These are phyloP conservation scores for Triplophysa rosa DNA, from an alignment of 2,113 vertebrate species.

Conservation along the genomic window DNA sequence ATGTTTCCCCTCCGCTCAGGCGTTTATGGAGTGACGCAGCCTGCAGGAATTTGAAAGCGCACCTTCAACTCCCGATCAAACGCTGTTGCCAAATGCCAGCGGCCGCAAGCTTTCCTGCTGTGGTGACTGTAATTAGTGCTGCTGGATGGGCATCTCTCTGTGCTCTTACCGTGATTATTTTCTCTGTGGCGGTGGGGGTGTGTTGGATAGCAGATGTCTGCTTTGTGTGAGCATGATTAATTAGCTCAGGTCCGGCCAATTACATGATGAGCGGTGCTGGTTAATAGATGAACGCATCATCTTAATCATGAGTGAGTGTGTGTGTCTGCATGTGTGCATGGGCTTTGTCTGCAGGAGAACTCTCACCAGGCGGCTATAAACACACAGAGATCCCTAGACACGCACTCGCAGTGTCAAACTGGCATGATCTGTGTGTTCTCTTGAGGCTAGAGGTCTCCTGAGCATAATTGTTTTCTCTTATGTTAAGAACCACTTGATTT, in stretches of 20 bases:
- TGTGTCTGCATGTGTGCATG: neutral
- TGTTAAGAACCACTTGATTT: slow-evolving; percentile 45
- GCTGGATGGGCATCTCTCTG: neutral
- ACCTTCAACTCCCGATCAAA: slow-evolving; percentile 31
- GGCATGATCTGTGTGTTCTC: neutral
- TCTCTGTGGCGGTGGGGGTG: slow-evolving; percentile 13
- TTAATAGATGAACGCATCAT: slow-evolving; percentile 31
- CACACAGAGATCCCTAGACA: slow-evolving; percentile 43
- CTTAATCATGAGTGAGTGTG: slow-evolving; percentile 42
- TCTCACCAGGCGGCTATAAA: slow-evolving; percentile 58
- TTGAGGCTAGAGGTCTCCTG: slow-evolving; percentile 28
- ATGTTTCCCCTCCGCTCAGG: slow-evolving; percentile 3
- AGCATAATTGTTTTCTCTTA: slow-evolving; percentile 29
- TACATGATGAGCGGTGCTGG: slow-evolving; percentile 49
- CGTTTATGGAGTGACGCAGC: neutral
- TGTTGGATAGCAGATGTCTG: slow-evolving; percentile 39
- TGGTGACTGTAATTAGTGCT: slow-evolving; percentile 27
- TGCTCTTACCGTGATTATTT: slow-evolving; percentile 19
- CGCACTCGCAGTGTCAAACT: neutral
- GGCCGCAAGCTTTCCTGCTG: slow-evolving; percentile 18
- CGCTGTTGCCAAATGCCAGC: neutral
- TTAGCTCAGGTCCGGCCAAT: slow-evolving; percentile 47
- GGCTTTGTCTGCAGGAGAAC: slow-evolving; percentile 11
- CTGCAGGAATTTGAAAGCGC: slow-evolving; percentile 21
- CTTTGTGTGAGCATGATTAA: slow-evolving; percentile 43